phyloP scores from a whole-genome alignment of 2,888 invertebrate genomes.

The Automeris io region DNA sequence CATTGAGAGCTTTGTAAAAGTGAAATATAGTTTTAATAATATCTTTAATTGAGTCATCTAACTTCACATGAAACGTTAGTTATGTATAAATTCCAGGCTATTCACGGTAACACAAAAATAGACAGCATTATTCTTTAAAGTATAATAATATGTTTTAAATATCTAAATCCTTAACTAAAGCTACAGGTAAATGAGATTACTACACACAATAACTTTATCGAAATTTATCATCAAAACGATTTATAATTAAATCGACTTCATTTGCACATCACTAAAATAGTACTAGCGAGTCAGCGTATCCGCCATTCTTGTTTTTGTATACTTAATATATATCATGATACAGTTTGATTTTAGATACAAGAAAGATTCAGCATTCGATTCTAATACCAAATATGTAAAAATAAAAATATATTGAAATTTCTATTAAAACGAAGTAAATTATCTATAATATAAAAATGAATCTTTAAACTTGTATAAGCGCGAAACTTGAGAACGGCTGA shows the following conservation, averaged over 20 bases:
- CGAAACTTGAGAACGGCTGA: too few species aligned
- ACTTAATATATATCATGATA: neutral
- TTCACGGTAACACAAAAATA: neutral
- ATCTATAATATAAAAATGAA: neutral
- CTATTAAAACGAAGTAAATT: neutral
- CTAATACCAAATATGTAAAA: neutral
- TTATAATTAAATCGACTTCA: neutral
- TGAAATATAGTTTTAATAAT: neutral
- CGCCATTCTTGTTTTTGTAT: neutral
- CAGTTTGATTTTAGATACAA: neutral
- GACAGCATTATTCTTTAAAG: neutral
- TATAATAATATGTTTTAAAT: neutral
- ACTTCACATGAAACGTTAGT: neutral
- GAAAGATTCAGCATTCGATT: neutral
- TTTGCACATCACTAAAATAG: neutral
- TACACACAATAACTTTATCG: conserved; percentile 11
- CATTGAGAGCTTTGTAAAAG: neutral
- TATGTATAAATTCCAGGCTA: neutral
- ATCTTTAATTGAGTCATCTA: neutral
- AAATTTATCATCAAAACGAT: conserved; percentile 3
- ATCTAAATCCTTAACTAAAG: neutral
- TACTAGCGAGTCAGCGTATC: neutral
- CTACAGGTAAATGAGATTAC: conserved; percentile 19
- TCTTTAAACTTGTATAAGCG: too few species aligned
- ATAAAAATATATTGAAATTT: neutral